Percentiles rank a stretch among this genome's conserved stretches.
Conservation (phyloP, 2,888 invertebrate species). For the Creontiades dilutus region DNA sequence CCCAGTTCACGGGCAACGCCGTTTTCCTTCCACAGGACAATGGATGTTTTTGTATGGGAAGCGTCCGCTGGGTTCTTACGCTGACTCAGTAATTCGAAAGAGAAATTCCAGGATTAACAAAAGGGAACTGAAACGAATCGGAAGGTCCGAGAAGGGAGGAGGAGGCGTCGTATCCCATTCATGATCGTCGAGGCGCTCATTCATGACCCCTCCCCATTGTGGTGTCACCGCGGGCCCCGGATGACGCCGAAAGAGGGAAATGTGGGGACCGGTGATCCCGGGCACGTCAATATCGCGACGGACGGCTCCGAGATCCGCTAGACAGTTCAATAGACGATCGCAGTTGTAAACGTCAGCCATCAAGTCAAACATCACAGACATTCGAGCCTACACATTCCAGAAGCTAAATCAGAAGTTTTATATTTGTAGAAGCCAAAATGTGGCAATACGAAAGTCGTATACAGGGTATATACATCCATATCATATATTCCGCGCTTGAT, state of each 20-base stretch:
- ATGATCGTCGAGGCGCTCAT: conserved; percentile 4
- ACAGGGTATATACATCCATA: too few relatives aligned
- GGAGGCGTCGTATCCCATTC: background rate
- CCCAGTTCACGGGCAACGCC: background rate
- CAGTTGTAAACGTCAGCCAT: too few relatives aligned
- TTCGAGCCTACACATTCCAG: too few relatives aligned
- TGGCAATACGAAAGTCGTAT: too few relatives aligned
- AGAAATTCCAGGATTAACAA: conserved; percentile 53
- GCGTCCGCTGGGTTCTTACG: conserved; percentile 7
- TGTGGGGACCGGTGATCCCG: background rate
- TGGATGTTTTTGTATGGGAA: conserved; percentile 50
- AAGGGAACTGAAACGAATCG: conserved; percentile 48
- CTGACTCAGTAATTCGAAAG: conserved; percentile 42
- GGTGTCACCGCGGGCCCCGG: background rate
- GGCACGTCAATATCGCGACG: background rate
- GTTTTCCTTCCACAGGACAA: background rate
- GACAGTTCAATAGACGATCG: too few relatives aligned
- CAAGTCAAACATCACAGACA: too few relatives aligned
- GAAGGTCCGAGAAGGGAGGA: conserved; percentile 1
- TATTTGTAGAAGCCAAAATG: too few relatives aligned
- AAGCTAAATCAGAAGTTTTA: too few relatives aligned
- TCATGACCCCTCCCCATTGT: conserved; percentile 6
- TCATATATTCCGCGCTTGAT: too few relatives aligned
- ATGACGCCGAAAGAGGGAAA: background rate
- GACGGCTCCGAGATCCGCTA: background rate